Conservation (phyloP, 2,797 vertebrate genomes). For the Parauchenoglanis ngamensis region DNA sequence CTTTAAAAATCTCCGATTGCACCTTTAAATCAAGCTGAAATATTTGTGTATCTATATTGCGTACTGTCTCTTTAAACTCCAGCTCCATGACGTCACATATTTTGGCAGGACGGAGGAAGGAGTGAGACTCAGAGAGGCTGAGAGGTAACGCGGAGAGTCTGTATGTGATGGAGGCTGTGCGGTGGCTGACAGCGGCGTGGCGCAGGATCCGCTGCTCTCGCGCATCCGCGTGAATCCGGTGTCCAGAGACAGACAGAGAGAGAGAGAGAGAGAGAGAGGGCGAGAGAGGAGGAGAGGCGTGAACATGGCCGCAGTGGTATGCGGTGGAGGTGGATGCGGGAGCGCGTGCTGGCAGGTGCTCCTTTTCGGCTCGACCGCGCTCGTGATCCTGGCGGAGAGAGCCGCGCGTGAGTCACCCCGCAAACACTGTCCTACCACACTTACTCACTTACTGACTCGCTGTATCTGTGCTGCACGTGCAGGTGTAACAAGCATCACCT, state of each 20-base stretch:
- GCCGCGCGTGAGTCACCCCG: constrained; percentile 75
- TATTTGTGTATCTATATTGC: no score
- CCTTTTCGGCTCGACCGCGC: constrained; percentile 75
- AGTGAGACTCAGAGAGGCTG: constrained; percentile 18
- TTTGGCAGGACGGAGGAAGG: constrained; percentile 53
- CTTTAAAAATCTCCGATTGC: not conserved
- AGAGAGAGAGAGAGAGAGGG: not conserved
- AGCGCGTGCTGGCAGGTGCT: constrained; percentile 75
- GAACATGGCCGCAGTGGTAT: constrained; percentile 68
- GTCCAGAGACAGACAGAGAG: not conserved
- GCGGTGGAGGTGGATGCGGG: constrained; percentile 70
- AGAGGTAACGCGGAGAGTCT: constrained; percentile 41
- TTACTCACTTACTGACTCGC: no score
- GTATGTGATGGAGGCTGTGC: constrained; percentile 58
- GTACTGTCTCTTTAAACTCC: constrained; percentile 71
- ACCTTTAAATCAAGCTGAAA: not conserved
- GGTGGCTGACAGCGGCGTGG: not conserved
- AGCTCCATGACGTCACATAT: constrained; percentile 72
- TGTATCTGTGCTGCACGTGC: not conserved
- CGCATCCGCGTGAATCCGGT: constrained; percentile 17
- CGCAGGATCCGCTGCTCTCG: constrained; percentile 28
- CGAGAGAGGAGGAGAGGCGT: constrained; percentile 62
- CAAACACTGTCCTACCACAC: no score
- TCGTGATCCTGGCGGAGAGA: constrained; percentile 78
- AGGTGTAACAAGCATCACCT: not conserved